Evolutionary conservation across 2,113 vertebrate genomes (phyloP).

Genomic region (Psittacula cyanocephala): DNA sequence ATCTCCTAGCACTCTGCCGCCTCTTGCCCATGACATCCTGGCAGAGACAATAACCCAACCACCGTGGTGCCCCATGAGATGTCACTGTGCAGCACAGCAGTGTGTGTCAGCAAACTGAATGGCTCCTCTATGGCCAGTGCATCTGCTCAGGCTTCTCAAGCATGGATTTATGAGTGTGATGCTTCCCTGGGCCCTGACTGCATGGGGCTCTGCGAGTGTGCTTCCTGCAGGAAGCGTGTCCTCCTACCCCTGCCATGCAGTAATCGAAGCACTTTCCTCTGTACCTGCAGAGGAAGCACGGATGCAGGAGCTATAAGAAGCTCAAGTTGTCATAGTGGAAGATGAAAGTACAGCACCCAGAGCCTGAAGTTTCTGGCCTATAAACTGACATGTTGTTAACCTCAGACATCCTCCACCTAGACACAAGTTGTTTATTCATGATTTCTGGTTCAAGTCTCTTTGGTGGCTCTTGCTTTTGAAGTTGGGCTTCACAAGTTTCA

Average conservation of each 20-base stretch:
- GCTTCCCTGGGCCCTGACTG: neutral
- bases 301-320: neutral
- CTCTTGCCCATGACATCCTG: neutral
- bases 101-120: neutral
- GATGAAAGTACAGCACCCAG: neutral
- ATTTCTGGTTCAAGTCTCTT: neutral
- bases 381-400: neutral
- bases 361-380: neutral
- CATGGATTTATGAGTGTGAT: neutral
- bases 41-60: rapidly evolving
- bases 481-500: neutral
- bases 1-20: too few relatives aligned
- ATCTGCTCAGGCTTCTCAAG: neutral
- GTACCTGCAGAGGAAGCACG: rapidly evolving
- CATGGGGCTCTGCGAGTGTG: neutral
- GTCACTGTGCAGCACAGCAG: rapidly evolving
- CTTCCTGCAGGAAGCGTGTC: neutral
- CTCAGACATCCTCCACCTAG: too few relatives aligned
- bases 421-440: neutral
- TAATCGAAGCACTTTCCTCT: neutral
- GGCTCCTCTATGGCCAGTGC: too few relatives aligned
- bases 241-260: neutral
- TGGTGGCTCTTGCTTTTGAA: neutral
- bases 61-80: rapidly evolving
- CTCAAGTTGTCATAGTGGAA: neutral